phyloP scores from a whole-genome alignment of 2,888 invertebrate genomes.

The Lepidochitona cinerea region DNA sequence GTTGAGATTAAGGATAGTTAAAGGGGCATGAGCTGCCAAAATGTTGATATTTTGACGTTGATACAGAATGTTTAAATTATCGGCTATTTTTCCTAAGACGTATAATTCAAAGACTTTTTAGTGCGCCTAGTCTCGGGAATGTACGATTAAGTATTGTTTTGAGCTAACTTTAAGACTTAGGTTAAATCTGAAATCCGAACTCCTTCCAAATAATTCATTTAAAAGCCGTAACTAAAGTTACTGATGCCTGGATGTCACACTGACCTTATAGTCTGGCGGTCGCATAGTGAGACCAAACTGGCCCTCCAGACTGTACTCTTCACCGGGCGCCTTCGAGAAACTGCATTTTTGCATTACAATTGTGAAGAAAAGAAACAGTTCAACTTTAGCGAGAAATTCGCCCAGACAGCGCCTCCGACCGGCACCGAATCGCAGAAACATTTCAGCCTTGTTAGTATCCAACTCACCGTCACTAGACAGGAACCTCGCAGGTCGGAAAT shows the following conservation, averaged over 20 bases:
- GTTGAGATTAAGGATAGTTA: too few relatives aligned
- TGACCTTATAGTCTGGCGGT: conserved; percentile 44
- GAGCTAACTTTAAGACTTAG: too few relatives aligned
- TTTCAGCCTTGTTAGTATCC: conserved; percentile 36
- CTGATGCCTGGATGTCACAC: conserved; percentile 28
- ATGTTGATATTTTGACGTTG: too few relatives aligned
- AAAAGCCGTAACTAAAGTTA: too few relatives aligned
- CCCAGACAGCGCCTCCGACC: conserved; percentile 62
- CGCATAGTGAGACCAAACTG: conserved; percentile 56
- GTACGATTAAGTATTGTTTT: too few relatives aligned
- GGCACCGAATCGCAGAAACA: conserved; percentile 54
- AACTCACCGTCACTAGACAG: background rate
- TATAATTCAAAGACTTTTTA: too few relatives aligned
- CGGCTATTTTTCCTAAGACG: too few relatives aligned
- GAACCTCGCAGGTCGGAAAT: conserved; percentile 47
- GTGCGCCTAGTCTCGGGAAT: too few relatives aligned
- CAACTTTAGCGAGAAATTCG: conserved; percentile 55
- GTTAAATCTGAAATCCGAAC: too few relatives aligned
- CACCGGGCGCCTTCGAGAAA: conserved; percentile 36
- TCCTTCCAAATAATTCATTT: too few relatives aligned
- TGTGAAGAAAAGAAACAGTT: conserved; percentile 59
- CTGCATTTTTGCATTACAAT: conserved; percentile 52
- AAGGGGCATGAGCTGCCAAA: too few relatives aligned
- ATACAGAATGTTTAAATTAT: too few relatives aligned
- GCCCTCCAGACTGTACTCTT: conserved; percentile 41